Conservation (phyloP, 1,140 invertebrate genomes). For the Drosophila insularis region DNA sequence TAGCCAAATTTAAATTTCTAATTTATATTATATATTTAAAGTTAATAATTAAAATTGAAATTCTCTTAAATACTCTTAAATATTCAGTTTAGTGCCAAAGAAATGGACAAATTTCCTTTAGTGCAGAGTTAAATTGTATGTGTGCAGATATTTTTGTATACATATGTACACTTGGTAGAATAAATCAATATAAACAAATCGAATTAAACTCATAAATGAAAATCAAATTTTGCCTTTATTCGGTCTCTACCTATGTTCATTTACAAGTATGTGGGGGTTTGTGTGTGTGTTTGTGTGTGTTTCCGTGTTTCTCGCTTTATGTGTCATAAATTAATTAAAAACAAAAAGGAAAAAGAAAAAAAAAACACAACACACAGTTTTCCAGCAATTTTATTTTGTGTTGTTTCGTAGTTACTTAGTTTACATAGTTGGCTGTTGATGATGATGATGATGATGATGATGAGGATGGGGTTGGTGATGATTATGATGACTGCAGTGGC, state of each 20-base stretch:
- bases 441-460: slow-evolving; percentile 4
- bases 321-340: slow-evolving; percentile 53
- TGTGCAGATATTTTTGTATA: not conserved
- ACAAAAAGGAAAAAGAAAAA: slow-evolving; percentile 39
- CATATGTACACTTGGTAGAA: slow-evolving; percentile 35
- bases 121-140: not conserved
- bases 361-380: slow-evolving; percentile 16
- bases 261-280: not conserved
- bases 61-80: no score
- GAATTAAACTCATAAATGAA: slow-evolving; percentile 55
- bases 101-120: no score
- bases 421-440: slow-evolving; percentile 44
- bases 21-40: no score
- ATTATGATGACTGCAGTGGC: not conserved
- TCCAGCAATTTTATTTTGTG: slow-evolving; percentile 7
- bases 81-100: no score
- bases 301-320: not conserved
- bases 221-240: slow-evolving; percentile 46
- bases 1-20: no score
- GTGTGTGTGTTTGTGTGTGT: not conserved
- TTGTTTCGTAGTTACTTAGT: slow-evolving; percentile 42
- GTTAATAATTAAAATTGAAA: no score
- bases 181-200: slow-evolving; percentile 48
- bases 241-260: slow-evolving; percentile 3
- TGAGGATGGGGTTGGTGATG: not conserved